Evolutionary conservation across 2,888 invertebrate species (phyloP), one percentile per base, ranked within the genome.

Genomic region (Empis livida): DNA sequence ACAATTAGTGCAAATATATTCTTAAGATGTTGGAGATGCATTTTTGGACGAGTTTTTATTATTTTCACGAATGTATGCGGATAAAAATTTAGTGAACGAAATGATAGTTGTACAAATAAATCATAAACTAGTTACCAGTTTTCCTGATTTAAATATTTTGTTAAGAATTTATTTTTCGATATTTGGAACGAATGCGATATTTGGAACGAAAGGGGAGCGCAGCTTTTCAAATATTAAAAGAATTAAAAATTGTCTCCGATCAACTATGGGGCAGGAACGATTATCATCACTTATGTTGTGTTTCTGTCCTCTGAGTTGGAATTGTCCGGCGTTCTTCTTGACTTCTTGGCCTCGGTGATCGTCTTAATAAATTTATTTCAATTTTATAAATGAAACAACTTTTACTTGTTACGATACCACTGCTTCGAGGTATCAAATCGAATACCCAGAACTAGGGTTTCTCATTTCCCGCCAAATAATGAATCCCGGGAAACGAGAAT

Each of bases 381-480:
- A n/a, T n/a, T n/a, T n/a, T n/a, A n/a, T n/a, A n/a, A n/a, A n/a
- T n/a, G n/a, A n/a, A n/a, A n/a, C n/a, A n/a, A n/a, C n/a, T n/a
- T n/a, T n/a, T n/a, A n/a, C n/a, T n/a, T n/a, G n/a, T n/a, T n/a
- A n/a, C n/a, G n/a, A n/a, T n/a, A n/a, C n/a, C n/a, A n/a, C n/a
- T n/a, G n/a, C n/a, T n/a, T n/a, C n/a, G n/a, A n/a, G n/a, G n/a
- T n/a, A n/a, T n/a, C n/a, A n/a, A n/a, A n/a, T n/a, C n/a, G n/a
- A n/a, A n/a, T n/a, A n/a, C n/a, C n/a, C n/a, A n/a, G 32, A 38
- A 38, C 4, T 41, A 41, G 40, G 20, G 40, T 41, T 41, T 41
- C 40, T 41, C 40, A 41, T 41, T 41, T 41, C 23, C 23, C 40
- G 40, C 2, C 40, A 23, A 41, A 41, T 41, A 41, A 39, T 39